A percentile compares a stretch with the other conserved stretches of the same genome.
Evolutionary conservation across 2,113 vertebrate genomes (phyloP).

Genomic region (Noturus placidus): DNA sequence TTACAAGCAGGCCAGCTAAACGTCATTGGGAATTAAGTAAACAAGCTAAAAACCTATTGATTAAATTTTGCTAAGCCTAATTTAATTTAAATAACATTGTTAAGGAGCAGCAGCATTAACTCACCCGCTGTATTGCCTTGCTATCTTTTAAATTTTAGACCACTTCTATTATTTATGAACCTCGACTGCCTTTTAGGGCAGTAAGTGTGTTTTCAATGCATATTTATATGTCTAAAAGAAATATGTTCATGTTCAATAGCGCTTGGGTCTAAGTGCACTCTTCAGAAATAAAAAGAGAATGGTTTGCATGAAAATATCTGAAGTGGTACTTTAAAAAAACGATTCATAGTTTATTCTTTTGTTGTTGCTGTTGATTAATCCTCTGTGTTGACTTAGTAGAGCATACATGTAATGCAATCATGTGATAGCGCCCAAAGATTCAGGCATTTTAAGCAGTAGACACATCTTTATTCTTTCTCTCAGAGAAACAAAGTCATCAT

Average conservation of each 20-base stretch:
- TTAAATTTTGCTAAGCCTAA: slow-evolving; percentile 53
- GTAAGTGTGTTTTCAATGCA: background rate
- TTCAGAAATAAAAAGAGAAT: background rate
- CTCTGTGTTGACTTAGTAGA: background rate
- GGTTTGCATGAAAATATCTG: background rate
- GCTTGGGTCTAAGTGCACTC: background rate
- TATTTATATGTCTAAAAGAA: slow-evolving; percentile 9
- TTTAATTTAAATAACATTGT: slow-evolving; percentile 56
- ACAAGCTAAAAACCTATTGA: slow-evolving; percentile 56
- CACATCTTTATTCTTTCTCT: background rate
- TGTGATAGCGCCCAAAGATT: background rate
- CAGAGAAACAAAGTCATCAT: background rate
- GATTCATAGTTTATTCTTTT: background rate
- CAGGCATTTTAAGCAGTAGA: background rate
- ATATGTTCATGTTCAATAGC: slow-evolving; percentile 13
- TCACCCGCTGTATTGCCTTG: slow-evolving; percentile 34
- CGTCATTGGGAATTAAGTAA: slow-evolving; percentile 51
- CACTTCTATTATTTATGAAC: slow-evolving; percentile 33
- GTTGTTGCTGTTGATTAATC: background rate
- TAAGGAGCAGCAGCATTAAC: slow-evolving; percentile 49
- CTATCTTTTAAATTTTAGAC: slow-evolving; percentile 44
- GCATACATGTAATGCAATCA: no score
- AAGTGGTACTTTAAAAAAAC: background rate
- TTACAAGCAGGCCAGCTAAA: slow-evolving; percentile 36
- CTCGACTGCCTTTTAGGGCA: slow-evolving; percentile 25